Conservation (phyloP, 2,888 invertebrate genomes). For the Campoplex nolae region DNA sequence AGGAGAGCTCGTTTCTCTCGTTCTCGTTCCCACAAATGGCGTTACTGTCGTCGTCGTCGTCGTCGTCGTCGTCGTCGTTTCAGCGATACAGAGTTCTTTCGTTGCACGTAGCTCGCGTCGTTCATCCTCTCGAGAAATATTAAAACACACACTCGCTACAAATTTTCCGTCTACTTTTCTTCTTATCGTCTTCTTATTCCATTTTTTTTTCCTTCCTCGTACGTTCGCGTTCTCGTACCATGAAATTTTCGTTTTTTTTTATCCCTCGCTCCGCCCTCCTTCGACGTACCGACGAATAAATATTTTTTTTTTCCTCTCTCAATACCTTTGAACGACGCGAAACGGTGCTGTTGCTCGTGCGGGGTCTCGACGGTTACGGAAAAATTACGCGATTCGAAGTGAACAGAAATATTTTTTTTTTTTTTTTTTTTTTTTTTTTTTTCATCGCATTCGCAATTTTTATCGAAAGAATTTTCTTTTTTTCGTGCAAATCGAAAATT, state of each 20-base stretch:
- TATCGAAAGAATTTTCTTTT: too few species aligned
- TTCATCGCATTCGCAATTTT: too few species aligned
- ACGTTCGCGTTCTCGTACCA: background rate
- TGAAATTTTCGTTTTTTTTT: background rate
- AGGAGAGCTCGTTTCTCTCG: constrained; percentile 52
- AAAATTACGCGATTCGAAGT: background rate
- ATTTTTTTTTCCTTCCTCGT: background rate
- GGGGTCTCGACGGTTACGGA: constrained; percentile 3
- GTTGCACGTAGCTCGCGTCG: background rate
- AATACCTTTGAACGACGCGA: background rate
- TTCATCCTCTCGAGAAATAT: constrained; percentile 13
- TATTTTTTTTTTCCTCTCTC: background rate
- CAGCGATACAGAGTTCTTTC: constrained; percentile 30
- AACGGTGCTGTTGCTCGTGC: background rate
- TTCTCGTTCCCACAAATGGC: constrained; percentile 65
- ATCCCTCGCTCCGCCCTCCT: background rate
- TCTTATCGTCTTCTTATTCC: background rate
- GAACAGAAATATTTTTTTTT: too few species aligned
- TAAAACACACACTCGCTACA: background rate
- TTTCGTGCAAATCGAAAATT: background rate
- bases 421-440: too few species aligned
- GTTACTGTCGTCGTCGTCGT: constrained; percentile 37
- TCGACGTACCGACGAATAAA: background rate
- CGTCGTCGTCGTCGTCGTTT: constrained; percentile 28
- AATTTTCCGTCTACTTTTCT: background rate